A percentile compares a stretch with the other conserved stretches of the same genome.
Evolutionary conservation across 2,888 invertebrate species (phyloP).

Genomic region (Sphinx pinastri): DNA sequence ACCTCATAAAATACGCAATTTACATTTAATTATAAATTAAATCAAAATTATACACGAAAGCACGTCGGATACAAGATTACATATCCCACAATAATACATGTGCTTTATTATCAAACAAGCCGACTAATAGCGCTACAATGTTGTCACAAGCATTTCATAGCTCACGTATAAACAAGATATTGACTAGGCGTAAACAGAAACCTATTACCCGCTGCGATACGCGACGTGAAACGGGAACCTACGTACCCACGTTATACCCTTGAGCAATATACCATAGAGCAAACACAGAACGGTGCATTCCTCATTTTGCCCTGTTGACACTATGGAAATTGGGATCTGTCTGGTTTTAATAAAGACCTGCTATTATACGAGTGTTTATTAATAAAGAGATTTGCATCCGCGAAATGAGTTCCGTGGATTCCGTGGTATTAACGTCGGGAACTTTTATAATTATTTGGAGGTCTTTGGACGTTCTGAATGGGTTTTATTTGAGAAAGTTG

Average conservation of each 20-base stretch:
- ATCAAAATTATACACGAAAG: too few species aligned
- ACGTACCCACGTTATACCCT: conserved; percentile 43
- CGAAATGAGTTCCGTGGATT: conserved; percentile 47
- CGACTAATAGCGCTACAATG: background rate
- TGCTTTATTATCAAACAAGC: background rate
- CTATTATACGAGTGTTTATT: conserved; percentile 54
- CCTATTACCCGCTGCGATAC: conserved; percentile 26
- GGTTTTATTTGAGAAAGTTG: too few species aligned
- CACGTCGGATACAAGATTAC: too few species aligned
- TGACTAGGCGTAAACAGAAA: conserved; percentile 14
- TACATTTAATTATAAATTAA: too few species aligned
- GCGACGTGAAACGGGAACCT: conserved; percentile 40
- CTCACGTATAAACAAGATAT: conserved; percentile 20
- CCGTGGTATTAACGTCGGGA: conserved; percentile 16
- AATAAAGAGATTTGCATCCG: conserved; percentile 56
- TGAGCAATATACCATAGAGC: conserved; percentile 44
- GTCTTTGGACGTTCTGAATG: background rate
- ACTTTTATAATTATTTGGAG: background rate
- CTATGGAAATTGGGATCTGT: conserved; percentile 67
- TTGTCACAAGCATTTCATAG: conserved; percentile 8
- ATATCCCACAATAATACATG: too few species aligned
- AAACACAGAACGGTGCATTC: conserved; percentile 52
- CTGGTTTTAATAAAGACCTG: conserved; percentile 63
- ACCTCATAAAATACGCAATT: too few species aligned
- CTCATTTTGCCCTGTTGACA: conserved; percentile 64